These are phyloP conservation scores for Lagopus muta DNA, from an alignment of 2,113 vertebrate species.

Conservation along the genomic window DNA sequence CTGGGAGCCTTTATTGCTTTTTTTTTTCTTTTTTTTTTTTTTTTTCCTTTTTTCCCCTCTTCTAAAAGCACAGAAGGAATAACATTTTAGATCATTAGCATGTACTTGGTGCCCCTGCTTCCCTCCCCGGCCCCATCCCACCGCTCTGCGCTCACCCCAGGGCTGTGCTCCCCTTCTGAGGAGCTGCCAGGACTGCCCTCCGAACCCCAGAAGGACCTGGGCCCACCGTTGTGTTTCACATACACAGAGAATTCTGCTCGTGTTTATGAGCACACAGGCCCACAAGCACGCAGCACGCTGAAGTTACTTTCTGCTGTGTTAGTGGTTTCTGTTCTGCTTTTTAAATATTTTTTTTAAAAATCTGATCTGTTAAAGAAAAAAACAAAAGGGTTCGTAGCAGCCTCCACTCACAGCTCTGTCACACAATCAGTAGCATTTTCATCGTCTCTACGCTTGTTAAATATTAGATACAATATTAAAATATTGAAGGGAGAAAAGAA, in stretches of 20 bases:
- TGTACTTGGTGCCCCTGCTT: constrained; percentile 75
- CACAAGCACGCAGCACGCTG: background rate
- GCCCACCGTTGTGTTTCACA: constrained; percentile 37
- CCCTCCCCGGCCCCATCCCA: constrained; percentile 43
- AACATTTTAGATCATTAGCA: constrained; percentile 82
- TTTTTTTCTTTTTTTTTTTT: background rate
- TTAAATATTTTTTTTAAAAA: background rate
- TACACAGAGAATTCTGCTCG: background rate
- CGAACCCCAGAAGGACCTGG: constrained; percentile 13
- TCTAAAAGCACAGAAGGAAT: constrained; percentile 82
- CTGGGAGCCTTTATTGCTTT: constrained; percentile 79
- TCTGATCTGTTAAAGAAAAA: background rate
- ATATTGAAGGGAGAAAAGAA: constrained; percentile 39
- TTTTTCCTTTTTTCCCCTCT: background rate
- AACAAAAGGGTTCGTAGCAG: background rate
- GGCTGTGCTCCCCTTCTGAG: too few species aligned
- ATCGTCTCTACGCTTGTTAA: constrained; percentile 23
- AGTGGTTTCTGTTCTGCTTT: constrained; percentile 15
- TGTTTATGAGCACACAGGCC: constrained; percentile 32
- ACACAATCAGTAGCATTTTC: background rate
- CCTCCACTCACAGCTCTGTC: background rate
- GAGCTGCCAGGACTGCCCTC: background rate
- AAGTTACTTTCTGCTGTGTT: background rate
- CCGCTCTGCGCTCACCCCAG: background rate
- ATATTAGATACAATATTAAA: constrained; percentile 59